Conservation (phyloP, 2,888 invertebrate species). For the Aspidiotus rigidus region DNA sequence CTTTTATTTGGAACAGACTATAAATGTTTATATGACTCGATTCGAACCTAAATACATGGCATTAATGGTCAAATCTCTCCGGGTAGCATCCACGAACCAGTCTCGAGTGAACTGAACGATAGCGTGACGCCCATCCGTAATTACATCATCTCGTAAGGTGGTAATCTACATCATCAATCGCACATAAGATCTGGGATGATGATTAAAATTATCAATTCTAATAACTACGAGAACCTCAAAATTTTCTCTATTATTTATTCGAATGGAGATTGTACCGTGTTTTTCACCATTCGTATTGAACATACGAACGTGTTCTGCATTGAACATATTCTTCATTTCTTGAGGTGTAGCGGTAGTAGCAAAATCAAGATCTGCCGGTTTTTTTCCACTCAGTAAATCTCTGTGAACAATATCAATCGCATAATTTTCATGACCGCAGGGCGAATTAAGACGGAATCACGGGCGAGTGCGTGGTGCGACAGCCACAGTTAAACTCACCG, state of each 20-base stretch:
- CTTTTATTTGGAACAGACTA: too few relatives aligned
- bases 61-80: conserved; percentile 95
- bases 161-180: conserved; percentile 56
- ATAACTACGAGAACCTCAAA: conserved; percentile 54
- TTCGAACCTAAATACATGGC: conserved; percentile 79
- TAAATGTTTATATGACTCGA: background rate
- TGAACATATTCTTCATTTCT: conserved; percentile 92
- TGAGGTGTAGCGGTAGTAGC: conserved; percentile 93
- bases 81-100: conserved; percentile 86
- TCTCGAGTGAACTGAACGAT: conserved; percentile 88
- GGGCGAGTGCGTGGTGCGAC: background rate
- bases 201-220: too few relatives aligned
- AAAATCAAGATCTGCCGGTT: conserved; percentile 90
- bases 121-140: conserved; percentile 90
- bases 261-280: conserved; percentile 90
- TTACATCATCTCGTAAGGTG: conserved; percentile 81
- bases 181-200: too few relatives aligned
- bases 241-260: conserved; percentile 88
- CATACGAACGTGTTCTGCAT: conserved; percentile 71
- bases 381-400: conserved; percentile 66
- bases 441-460: background rate
- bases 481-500: conserved; percentile 6
- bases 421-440: background rate
- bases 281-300: conserved; percentile 86
- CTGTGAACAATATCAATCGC: conserved; percentile 43